Conservation (phyloP, 2,797 vertebrate genomes). For the Anguilla pacifica region DNA sequence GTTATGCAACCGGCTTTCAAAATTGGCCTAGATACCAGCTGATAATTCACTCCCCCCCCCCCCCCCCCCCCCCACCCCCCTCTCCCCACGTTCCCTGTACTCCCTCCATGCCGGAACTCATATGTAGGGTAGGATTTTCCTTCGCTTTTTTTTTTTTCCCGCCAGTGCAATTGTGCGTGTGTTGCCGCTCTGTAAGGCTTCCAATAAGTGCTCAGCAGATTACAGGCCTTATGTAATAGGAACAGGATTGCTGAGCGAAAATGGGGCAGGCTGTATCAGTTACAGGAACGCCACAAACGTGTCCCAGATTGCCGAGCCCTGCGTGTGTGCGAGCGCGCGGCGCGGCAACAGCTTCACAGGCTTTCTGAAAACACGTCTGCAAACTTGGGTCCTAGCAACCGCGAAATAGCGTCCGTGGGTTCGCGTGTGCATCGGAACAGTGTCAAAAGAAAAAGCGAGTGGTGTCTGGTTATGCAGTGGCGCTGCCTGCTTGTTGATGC, state of each 20-base stretch:
- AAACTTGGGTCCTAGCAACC: constrained; percentile 6
- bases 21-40: constrained; percentile 58
- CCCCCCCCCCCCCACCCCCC: constrained; percentile 32
- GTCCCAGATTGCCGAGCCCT: constrained; percentile 43
- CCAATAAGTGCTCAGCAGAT: constrained; percentile 77
- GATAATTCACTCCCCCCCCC: constrained; percentile 53
- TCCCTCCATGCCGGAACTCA: constrained; percentile 58
- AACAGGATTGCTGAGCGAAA: constrained; percentile 63
- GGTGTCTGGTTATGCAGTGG: background rate
- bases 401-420: background rate
- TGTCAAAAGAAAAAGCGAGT: background rate
- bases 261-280: constrained; percentile 70
- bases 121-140: constrained; percentile 75
- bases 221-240: constrained; percentile 76
- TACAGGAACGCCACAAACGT: background rate
- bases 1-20: constrained; percentile 69
- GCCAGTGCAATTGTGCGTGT: constrained; percentile 63
- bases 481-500: background rate
- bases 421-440: background rate
- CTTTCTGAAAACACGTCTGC: constrained; percentile 25
- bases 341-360: background rate
- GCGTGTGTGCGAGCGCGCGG: constrained; percentile 7
- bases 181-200: constrained; percentile 60
- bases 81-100: constrained; percentile 25
- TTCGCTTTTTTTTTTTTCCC: constrained; percentile 45